Evolutionary conservation across 2,888 invertebrate genomes (phyloP), one percentile per base, ranked within the genome.

Genomic region (Apomyelois bistriatella): DNA sequence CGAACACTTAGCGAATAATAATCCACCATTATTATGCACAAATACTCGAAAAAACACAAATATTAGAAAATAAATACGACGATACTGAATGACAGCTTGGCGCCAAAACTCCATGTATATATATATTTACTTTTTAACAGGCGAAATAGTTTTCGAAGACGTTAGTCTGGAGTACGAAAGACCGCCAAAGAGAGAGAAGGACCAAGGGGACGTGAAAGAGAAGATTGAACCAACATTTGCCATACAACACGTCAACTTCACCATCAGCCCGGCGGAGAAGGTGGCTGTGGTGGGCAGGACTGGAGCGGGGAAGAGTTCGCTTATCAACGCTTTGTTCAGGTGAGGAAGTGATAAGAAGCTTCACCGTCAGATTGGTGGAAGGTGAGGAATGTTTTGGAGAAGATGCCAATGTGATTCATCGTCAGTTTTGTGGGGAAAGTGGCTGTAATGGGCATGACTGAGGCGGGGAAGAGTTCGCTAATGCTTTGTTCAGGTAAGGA

Each of bases 261-360:
- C 66, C 0, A 87, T 94, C 22, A 61, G 76, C 0, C 76, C 92
- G 0, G 85, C 85, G n/a, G 93, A 94, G 76, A 94, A 94, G 69
- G 91, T 95, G 3, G 96, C 95, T 0, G 94, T 96, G 15, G 95
- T 96, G 5, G 96, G 97, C 0, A 79, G 96, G 49, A 97, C 97
- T 0, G 97, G 97, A 0, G 96, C 96, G 0, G 97, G 96, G 30
- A 96, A 96, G 82, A 94, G 94, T 0, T 95, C 95, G 0, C 85
- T 95, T 4, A 93, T 96, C 50, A 92, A 94, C 0, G 95, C 95
- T 0, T 75, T 98, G 35, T 97, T 97, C 72, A 91, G 94, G 71
- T 89, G 22, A 59, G 68, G 28, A 16, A 32, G 5, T 3, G 22
- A 22, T 22, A 22, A 2, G 2, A 22, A 5, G 22, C 5, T 22